Evolutionary conservation across 2,888 invertebrate species (phyloP).

Genomic region (Orthosia incerta): DNA sequence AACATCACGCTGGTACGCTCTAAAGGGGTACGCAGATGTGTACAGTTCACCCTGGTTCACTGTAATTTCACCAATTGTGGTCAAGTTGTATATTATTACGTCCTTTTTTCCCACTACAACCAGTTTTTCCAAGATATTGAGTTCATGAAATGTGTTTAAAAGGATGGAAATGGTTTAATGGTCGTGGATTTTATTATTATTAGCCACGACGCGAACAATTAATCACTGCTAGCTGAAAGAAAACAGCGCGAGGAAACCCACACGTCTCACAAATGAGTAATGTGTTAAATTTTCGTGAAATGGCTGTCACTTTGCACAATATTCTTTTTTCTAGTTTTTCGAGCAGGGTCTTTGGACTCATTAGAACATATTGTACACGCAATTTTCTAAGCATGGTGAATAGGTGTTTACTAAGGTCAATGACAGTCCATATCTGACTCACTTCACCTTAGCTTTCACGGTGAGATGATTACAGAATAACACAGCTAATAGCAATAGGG

Average conservation of each 20-base stretch:
- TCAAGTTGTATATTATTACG: too few relatives aligned
- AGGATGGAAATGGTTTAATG: constrained; percentile 8
- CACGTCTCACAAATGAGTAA: constrained; percentile 57
- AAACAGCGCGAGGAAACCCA: constrained; percentile 51
- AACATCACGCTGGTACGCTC: too few relatives aligned
- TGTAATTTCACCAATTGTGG: too few relatives aligned
- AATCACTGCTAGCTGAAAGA: constrained; percentile 47
- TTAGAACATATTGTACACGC: background rate
- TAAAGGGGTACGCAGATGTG: too few relatives aligned
- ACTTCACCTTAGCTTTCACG: too few relatives aligned
- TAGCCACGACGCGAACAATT: constrained; percentile 31
- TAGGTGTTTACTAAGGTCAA: too few relatives aligned
- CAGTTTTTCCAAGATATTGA: too few relatives aligned
- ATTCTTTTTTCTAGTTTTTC: constrained; percentile 21
- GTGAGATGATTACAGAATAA: too few relatives aligned
- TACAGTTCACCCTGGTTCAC: too few relatives aligned
- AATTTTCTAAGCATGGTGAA: background rate
- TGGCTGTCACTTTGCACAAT: constrained; percentile 37
- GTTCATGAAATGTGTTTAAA: background rate
- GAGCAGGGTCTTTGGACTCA: background rate
- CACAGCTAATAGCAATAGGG: too few relatives aligned
- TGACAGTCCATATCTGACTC: too few relatives aligned
- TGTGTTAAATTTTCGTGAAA: constrained; percentile 49
- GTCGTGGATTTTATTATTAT: constrained; percentile 29
- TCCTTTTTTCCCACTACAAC: too few relatives aligned